phyloP scores from a whole-genome alignment of 2,797 vertebrate species.

The Fistularia tabacaria region DNA sequence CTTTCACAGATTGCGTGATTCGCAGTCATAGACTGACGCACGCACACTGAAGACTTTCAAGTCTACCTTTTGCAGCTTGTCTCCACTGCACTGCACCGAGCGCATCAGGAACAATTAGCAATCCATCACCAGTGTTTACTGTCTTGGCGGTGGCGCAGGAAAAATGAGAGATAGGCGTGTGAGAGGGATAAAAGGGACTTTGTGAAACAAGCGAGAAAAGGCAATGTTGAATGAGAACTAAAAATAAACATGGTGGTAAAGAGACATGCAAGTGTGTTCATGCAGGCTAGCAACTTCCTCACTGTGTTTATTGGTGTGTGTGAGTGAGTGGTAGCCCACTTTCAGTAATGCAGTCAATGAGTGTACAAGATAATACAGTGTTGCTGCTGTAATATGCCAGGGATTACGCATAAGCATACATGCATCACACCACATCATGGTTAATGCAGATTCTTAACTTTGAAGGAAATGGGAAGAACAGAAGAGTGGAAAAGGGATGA shows the following conservation, averaged over 20 bases:
- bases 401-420: slow-evolving; percentile 12
- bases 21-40: slow-evolving; percentile 3
- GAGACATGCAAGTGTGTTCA: too few species aligned
- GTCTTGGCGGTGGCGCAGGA: slow-evolving; percentile 48
- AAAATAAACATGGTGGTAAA: too few species aligned
- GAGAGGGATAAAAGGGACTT: slow-evolving; percentile 41
- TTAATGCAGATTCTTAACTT: background rate
- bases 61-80: slow-evolving; percentile 42
- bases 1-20: slow-evolving; percentile 20
- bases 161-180: slow-evolving; percentile 24
- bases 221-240: too few species aligned
- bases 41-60: slow-evolving; percentile 17
- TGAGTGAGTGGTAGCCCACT: too few species aligned
- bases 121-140: slow-evolving; percentile 73
- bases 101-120: slow-evolving; percentile 65
- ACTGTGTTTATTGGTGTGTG: slow-evolving; percentile 1
- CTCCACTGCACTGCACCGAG: slow-evolving; percentile 58
- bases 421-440: slow-evolving; percentile 2
- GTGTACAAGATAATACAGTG: slow-evolving; percentile 22
- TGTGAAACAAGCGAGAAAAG: slow-evolving; percentile 24
- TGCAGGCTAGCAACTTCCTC: slow-evolving; percentile 18
- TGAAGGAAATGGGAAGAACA: slow-evolving; percentile 4
- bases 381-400: slow-evolving; percentile 19
- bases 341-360: slow-evolving; percentile 9
- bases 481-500: slow-evolving; percentile 7